Conservation (phyloP, 2,797 vertebrate genomes). For the Odontamblyopus lacepedii region DNA sequence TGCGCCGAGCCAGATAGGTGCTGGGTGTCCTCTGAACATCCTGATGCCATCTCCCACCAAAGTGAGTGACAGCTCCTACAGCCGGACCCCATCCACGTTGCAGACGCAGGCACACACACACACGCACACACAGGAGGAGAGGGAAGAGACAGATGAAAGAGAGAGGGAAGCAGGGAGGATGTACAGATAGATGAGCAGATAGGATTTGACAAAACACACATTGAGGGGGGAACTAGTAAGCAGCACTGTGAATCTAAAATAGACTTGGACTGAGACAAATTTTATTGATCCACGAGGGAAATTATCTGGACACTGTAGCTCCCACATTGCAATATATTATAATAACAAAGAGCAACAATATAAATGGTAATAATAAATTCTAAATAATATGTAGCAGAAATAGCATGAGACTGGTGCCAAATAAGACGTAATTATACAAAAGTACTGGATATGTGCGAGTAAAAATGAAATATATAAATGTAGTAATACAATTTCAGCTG, state of each 20-base stretch:
- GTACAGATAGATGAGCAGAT: slow-evolving; percentile 57
- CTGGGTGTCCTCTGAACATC: slow-evolving; percentile 80
- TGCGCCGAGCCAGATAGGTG: slow-evolving; percentile 75
- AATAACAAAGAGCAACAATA: no score
- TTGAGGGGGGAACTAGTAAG: slow-evolving; percentile 24
- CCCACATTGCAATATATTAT: no score
- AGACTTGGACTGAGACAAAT: no score
- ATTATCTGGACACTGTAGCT: no score
- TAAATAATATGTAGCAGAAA: no score
- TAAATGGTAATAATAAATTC: neutral
- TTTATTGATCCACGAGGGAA: no score
- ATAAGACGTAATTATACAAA: no score
- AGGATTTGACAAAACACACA: slow-evolving; percentile 26
- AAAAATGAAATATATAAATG: no score
- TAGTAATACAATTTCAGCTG: no score
- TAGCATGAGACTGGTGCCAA: no score
- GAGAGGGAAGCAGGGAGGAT: slow-evolving; percentile 18
- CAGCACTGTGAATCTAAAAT: slow-evolving; percentile 14
- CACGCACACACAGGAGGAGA: slow-evolving; percentile 42
- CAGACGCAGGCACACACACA: slow-evolving; percentile 70
- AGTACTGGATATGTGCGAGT: no score
- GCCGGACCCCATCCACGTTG: slow-evolving; percentile 65
- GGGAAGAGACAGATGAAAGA: slow-evolving; percentile 18
- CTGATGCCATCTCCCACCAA: slow-evolving; percentile 80
- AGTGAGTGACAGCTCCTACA: slow-evolving; percentile 80